Percentiles rank a stretch among this genome's conserved stretches.
phyloP scores from a whole-genome alignment of 2,888 invertebrate genomes.

The Elegia similella region DNA sequence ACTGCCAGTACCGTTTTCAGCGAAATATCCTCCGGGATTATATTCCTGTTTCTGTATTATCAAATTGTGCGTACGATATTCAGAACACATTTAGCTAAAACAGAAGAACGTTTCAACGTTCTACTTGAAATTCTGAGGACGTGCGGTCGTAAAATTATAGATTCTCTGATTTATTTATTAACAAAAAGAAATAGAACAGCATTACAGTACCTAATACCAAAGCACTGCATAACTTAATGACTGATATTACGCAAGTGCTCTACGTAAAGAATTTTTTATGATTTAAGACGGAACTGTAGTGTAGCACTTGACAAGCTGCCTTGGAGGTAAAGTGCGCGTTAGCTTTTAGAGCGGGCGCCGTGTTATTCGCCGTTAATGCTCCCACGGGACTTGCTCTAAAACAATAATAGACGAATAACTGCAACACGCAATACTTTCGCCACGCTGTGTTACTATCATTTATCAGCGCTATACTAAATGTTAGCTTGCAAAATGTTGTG shows the following conservation, averaged over 20 bases:
- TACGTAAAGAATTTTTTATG: too few relatives aligned
- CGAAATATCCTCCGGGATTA: neutral
- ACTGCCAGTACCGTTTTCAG: slow-evolving; percentile 5
- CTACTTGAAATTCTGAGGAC: neutral
- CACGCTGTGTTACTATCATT: neutral
- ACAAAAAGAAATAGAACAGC: too few relatives aligned
- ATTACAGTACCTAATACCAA: too few relatives aligned
- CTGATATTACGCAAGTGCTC: too few relatives aligned
- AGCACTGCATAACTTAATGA: too few relatives aligned
- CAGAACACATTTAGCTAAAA: neutral
- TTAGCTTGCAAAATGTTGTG: too few relatives aligned
- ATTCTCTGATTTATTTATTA: too few relatives aligned
- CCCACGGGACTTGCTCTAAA: neutral
- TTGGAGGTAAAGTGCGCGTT: neutral
- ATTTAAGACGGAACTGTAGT: neutral
- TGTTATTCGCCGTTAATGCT: slow-evolving; percentile 1
- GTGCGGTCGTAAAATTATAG: too few relatives aligned
- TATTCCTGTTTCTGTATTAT: slow-evolving; percentile 8
- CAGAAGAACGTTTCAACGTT: neutral
- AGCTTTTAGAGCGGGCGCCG: slow-evolving; percentile 13
- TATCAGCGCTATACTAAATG: neutral
- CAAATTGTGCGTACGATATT: slow-evolving; percentile 11
- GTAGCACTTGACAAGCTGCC: neutral
- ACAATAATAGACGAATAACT: neutral
- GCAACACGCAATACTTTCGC: neutral